These are phyloP conservation scores for human (Homo sapiens) DNA, from an alignment of 2,113 vertebrate genomes.

Conservation along the genomic window GRCh38 chr7:139992501-139993000, in stretches of 20 bases:
- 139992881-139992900: too few relatives aligned
- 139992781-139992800: neutral
- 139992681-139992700: neutral
- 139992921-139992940: too few relatives aligned
- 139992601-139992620: too few relatives aligned
- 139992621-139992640: neutral
- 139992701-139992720: neutral
- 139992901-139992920: too few relatives aligned
- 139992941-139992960: too few relatives aligned
- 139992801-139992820: neutral
- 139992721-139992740: rapidly evolving
- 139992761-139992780: neutral
- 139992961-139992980: too few relatives aligned
- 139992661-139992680: too few relatives aligned
- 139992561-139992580: neutral
- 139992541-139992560: neutral
- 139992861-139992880: neutral
- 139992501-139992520: neutral
- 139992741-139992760: too few relatives aligned
- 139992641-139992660: neutral
- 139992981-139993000: too few relatives aligned
- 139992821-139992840: neutral
- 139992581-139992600: rapidly evolving
- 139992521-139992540: neutral
- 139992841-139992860: too few relatives aligned